A percentile compares a stretch with the other conserved stretches of the same genome.
phyloP scores from a whole-genome alignment of 2,113 vertebrate genomes.

The Petrocephalus microphthalmus region DNA sequence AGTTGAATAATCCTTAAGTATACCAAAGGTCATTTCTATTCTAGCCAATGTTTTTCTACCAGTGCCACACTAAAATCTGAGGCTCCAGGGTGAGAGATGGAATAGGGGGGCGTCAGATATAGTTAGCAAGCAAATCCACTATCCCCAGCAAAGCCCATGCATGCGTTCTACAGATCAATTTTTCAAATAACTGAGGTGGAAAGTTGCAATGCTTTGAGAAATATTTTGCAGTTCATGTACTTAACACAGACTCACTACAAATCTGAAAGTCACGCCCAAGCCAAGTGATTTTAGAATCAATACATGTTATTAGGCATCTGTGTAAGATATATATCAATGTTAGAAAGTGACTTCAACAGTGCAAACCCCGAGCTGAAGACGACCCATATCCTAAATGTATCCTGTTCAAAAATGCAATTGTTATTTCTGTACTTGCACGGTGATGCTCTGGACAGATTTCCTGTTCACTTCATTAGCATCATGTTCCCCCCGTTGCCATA shows the following conservation, averaged over 20 bases:
- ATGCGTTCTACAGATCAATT: neutral
- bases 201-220: neutral
- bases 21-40: neutral
- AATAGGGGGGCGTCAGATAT: neutral
- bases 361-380: neutral
- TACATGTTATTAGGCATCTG: neutral
- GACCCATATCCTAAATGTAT: neutral
- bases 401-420: neutral
- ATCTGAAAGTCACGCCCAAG: neutral
- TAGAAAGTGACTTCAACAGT: neutral
- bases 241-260: neutral
- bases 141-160: neutral
- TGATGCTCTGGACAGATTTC: neutral
- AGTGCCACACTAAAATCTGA: neutral
- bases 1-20: neutral
- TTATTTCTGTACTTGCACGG: neutral
- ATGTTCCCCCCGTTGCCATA: neutral
- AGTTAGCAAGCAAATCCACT: neutral
- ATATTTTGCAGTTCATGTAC: neutral
- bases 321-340: neutral
- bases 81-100: neutral
- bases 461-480: neutral
- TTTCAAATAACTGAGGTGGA: neutral
- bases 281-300: neutral
- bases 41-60: neutral